Evolutionary conservation across 2,888 invertebrate species (phyloP).

Genomic region (Hydraecia micacea): DNA sequence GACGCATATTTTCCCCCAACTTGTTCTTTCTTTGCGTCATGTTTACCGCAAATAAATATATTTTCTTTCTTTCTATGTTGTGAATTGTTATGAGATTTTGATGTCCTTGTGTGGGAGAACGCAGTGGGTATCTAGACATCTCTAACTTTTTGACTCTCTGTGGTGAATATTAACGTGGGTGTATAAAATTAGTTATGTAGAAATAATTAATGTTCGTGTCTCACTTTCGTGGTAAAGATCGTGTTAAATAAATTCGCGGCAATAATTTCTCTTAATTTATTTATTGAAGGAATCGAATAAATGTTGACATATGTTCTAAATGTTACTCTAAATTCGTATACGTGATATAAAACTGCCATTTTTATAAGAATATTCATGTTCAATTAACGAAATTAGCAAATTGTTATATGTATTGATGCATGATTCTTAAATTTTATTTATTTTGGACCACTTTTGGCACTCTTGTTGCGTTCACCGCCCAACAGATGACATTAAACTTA

Average conservation of each 20-base stretch:
- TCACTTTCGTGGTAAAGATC: constrained; percentile 51
- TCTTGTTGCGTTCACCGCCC: constrained; percentile 49
- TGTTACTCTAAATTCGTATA: constrained; percentile 82
- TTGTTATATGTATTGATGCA: constrained; percentile 53
- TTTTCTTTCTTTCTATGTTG: background rate
- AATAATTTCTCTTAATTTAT: constrained; percentile 79
- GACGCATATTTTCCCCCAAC: background rate
- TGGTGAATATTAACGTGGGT: constrained; percentile 17
- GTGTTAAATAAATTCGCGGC: constrained; percentile 74
- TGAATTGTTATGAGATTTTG: background rate
- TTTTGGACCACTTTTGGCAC: constrained; percentile 52
- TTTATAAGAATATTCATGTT: constrained; percentile 79
- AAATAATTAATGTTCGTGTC: constrained; percentile 43
- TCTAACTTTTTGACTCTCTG: background rate
- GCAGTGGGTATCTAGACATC: background rate
- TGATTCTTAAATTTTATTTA: constrained; percentile 46
- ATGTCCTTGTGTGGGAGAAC: background rate
- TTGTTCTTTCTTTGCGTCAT: background rate
- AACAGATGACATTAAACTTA: constrained; percentile 45
- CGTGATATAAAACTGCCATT: constrained; percentile 89
- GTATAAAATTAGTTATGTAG: constrained; percentile 34
- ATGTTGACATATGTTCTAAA: constrained; percentile 75
- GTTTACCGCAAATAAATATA: background rate
- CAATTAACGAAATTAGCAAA: constrained; percentile 73
- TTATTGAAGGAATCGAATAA: constrained; percentile 68